phyloP scores from a whole-genome alignment of 2,797 vertebrate genomes.

The Centroberyx gerrardi region DNA sequence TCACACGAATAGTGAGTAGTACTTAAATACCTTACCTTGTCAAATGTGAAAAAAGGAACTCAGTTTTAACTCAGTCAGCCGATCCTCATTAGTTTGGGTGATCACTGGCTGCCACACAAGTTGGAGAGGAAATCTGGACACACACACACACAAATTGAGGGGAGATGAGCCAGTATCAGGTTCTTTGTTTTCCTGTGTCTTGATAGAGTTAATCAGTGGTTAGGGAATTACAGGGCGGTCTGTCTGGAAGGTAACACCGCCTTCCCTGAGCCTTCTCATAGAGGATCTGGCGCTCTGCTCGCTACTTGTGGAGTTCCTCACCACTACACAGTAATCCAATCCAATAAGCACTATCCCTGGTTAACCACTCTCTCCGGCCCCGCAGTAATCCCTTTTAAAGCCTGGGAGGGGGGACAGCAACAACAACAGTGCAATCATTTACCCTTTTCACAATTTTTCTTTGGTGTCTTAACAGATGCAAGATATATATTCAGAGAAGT shows the following conservation, averaged over 20 bases:
- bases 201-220: constrained; percentile 43
- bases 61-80: constrained; percentile 77
- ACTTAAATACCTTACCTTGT: constrained; percentile 80
- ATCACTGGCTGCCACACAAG: constrained; percentile 74
- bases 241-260: constrained; percentile 33
- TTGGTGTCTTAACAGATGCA: constrained; percentile 5
- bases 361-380: constrained; percentile 58
- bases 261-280: constrained; percentile 24
- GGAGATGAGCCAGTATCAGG: constrained; percentile 34
- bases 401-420: constrained; percentile 5
- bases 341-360: constrained; percentile 64
- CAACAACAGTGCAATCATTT: constrained; percentile 33
- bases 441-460: constrained; percentile 26
- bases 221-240: constrained; percentile 42
- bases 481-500: neutral
- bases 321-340: constrained; percentile 70
- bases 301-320: constrained; percentile 64
- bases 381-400: constrained; percentile 61
- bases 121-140: constrained; percentile 77
- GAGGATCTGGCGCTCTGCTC: constrained; percentile 46
- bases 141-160: constrained; percentile 38
- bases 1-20: neutral
- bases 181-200: constrained; percentile 43
- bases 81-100: constrained; percentile 85
- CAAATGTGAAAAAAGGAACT: constrained; percentile 79